phyloP scores from a whole-genome alignment of 2,797 vertebrate species.

The Crenuchus spilurus region DNA sequence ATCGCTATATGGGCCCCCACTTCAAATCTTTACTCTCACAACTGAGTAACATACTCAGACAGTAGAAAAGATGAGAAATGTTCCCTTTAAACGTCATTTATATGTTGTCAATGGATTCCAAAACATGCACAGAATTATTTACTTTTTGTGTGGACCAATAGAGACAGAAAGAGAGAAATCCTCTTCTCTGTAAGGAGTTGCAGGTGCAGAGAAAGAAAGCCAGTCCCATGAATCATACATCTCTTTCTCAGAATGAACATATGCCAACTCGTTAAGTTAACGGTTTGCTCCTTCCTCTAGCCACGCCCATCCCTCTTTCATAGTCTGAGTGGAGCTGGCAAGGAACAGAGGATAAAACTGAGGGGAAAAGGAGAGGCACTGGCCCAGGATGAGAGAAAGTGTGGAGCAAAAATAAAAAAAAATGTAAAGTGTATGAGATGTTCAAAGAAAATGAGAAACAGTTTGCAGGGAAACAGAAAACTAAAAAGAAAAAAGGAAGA shows the following conservation, averaged over 20 bases:
- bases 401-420: not conserved
- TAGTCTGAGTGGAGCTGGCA: not conserved
- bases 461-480: not conserved
- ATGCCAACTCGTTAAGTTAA: conserved; percentile 21
- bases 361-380: not conserved
- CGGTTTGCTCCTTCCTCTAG: conserved; percentile 32
- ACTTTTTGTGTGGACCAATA: not conserved
- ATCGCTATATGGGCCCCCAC: not conserved
- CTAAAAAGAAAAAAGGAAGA: not conserved
- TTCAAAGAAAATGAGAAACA: not conserved
- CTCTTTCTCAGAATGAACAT: conserved; percentile 26
- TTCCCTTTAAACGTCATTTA: too few species aligned
- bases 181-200: conserved; percentile 60
- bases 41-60: not conserved
- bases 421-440: not conserved
- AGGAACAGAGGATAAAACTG: not conserved
- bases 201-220: conserved; percentile 71
- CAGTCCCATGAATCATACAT: conserved; percentile 71
- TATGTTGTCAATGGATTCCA: not conserved
- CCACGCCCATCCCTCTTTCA: not conserved
- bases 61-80: too few species aligned
- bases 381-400: not conserved
- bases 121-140: not conserved
- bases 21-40: not conserved
- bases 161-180: not conserved